Evolutionary conservation across 2,113 vertebrate genomes (phyloP).

Genomic region (Neodon shergylaensis): DNA sequence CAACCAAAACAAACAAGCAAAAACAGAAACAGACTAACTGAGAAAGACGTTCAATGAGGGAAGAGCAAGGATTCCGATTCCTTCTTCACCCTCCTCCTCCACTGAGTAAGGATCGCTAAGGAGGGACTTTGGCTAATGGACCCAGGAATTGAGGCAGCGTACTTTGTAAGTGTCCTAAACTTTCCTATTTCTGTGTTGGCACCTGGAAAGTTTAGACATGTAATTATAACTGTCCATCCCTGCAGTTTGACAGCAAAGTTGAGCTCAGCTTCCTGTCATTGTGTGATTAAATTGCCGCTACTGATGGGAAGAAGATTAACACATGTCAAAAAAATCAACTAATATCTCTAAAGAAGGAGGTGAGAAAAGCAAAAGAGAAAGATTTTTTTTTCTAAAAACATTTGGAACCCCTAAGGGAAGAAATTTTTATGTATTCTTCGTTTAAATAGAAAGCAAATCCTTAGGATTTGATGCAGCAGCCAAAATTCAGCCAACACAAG

Average conservation of each 20-base stretch:
- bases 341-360: neutral
- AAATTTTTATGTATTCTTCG: neutral
- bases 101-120: neutral
- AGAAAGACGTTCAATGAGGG: neutral
- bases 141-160: neutral
- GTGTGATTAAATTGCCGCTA: neutral
- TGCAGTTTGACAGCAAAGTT: neutral
- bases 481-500: neutral
- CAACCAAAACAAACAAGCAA: too few species aligned
- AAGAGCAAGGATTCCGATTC: neutral
- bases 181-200: neutral
- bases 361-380: neutral
- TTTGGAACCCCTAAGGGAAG: constrained; percentile 23
- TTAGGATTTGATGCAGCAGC: neutral
- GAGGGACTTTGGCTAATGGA: neutral
- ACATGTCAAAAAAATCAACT: neutral
- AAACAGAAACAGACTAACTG: neutral
- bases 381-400: neutral
- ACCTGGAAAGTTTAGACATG: neutral
- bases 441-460: neutral
- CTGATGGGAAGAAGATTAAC: neutral
- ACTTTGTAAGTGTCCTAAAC: neutral
- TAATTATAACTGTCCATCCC: constrained; percentile 6
- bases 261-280: neutral
- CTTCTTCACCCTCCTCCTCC: neutral